Base-by-base conservation (phyloP, 2,113 vertebrate genomes). In the Tiliqua scincoides region DNA sequence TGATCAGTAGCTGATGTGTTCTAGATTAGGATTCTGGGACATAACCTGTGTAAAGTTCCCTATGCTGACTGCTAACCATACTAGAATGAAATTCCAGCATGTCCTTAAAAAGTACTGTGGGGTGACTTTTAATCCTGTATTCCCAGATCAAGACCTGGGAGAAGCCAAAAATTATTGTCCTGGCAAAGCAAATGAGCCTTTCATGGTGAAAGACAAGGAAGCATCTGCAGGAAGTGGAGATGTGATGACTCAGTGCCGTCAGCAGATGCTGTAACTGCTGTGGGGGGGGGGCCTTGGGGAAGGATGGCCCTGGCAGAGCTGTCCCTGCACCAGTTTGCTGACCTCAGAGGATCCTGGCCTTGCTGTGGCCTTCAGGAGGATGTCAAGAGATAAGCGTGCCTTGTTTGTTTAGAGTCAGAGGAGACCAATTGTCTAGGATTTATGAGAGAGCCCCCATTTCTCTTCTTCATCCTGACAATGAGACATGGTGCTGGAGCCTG, bases 41-140 rank as follows among this genome's bases (percentile, higher is more conserved):
- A n/a, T n/a, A n/a, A n/a, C n/a, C n/a, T n/a, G n/a, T n/a, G n/a
- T n/a, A n/a, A n/a, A n/a, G n/a, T n/a, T n/a, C n/a, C n/a, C n/a
- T n/a, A n/a, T n/a, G n/a, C n/a, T n/a, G n/a, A n/a, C n/a, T n/a
- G n/a, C 15, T 27, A n/a, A 12, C 48, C 12, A 17, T 4, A 18
- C 54, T 18, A 54, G 43, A n/a, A 30, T 30, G 20, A 30, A 75
- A 75, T 54, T n/a, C 27, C 27, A 54, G 14, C 2, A 27, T 54
- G 11, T 25, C 12, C 1, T 1, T 75, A n/a, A 30, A 52, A 43
- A 1, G 4, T 14, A 10, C n/a, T 6, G 4, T 1, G 27, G 27
- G 20, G 3, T 63, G 21, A 18, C 30, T 18, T 32, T 35, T 17
- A 35, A 23, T 4, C 72, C 40, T 25, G 70, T 37, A 43, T 12